phyloP scores from a whole-genome alignment of 1,140 invertebrate genomes.

The Phymorhynchus buccinoides region DNA sequence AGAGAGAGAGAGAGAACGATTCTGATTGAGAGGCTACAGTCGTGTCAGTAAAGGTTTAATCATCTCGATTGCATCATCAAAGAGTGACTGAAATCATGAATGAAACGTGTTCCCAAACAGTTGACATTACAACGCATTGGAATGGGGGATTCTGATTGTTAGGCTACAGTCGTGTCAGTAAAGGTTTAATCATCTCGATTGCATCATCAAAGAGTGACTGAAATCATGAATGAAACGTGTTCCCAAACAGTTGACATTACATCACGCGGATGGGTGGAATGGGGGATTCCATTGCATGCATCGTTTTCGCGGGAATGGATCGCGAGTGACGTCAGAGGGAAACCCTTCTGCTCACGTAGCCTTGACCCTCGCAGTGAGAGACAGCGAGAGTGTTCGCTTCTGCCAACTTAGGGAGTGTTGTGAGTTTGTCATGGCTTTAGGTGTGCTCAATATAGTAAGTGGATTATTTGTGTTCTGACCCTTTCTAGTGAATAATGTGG shows the following conservation, averaged over 20 bases:
- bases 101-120: not conserved
- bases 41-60: too few species aligned
- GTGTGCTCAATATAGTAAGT: slow-evolving; percentile 15
- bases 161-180: too few species aligned
- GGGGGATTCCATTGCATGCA: not conserved
- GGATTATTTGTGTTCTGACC: not conserved
- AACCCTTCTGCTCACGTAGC: slow-evolving; percentile 17
- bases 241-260: not conserved
- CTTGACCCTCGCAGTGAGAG: slow-evolving; percentile 33
- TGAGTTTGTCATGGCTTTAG: not conserved
- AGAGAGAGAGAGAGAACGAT: too few species aligned
- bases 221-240: not conserved
- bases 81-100: not conserved
- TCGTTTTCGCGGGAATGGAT: slow-evolving; percentile 33
- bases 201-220: not conserved
- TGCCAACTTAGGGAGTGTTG: not conserved
- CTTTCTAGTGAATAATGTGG: not conserved
- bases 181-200: too few species aligned
- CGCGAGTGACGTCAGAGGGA: slow-evolving; percentile 35
- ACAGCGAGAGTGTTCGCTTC: not conserved
- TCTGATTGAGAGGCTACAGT: too few species aligned
- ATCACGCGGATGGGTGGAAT: not conserved
- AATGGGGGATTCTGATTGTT: not conserved
- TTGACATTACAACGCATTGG: not conserved
- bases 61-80: not conserved